These are phyloP conservation scores for Dolichoris vasculosae DNA, from an alignment of 1,140 invertebrate species.

Conservation along the genomic window DNA sequence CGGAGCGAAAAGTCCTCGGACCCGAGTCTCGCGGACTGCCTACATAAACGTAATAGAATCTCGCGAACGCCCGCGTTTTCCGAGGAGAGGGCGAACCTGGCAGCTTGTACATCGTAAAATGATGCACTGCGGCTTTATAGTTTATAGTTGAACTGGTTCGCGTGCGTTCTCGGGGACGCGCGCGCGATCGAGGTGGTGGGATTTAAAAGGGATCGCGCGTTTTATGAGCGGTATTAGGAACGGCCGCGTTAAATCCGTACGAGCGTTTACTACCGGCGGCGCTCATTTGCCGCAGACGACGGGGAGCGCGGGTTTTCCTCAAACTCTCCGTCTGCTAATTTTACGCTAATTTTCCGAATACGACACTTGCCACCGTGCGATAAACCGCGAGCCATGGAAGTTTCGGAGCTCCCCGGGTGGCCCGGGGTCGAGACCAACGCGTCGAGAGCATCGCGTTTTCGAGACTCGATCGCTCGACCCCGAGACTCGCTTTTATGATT, in stretches of 20 bases:
- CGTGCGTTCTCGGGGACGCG: slow-evolving; percentile 20
- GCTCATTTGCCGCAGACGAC: slow-evolving; percentile 37
- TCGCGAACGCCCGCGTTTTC: slow-evolving; percentile 29
- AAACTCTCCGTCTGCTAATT: slow-evolving; percentile 45
- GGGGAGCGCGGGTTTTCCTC: background rate
- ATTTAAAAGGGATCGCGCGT: slow-evolving; percentile 68
- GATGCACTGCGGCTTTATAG: slow-evolving; percentile 67
- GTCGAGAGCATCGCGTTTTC: background rate
- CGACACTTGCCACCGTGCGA: slow-evolving; percentile 17
- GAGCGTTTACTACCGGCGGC: slow-evolving; percentile 50
- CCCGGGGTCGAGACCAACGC: background rate
- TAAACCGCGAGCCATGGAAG: slow-evolving; percentile 1
- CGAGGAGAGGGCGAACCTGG: slow-evolving; percentile 19
- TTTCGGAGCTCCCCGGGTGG: background rate
- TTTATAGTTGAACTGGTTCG: slow-evolving; percentile 65
- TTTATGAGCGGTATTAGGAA: slow-evolving; percentile 66
- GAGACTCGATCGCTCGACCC: background rate
- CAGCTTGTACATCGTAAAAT: slow-evolving; percentile 70
- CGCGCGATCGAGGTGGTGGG: slow-evolving; percentile 61
- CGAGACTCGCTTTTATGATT: background rate
- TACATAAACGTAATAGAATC: slow-evolving; percentile 65
- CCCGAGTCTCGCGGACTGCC: background rate
- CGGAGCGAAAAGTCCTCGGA: slow-evolving; percentile 41
- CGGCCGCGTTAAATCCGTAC: slow-evolving; percentile 57
- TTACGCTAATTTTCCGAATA: slow-evolving; percentile 55